A percentile compares a stretch with the other conserved stretches of the same genome.
Conservation (phyloP, 2,888 invertebrate genomes). For the Epistrophella euchroma region DNA sequence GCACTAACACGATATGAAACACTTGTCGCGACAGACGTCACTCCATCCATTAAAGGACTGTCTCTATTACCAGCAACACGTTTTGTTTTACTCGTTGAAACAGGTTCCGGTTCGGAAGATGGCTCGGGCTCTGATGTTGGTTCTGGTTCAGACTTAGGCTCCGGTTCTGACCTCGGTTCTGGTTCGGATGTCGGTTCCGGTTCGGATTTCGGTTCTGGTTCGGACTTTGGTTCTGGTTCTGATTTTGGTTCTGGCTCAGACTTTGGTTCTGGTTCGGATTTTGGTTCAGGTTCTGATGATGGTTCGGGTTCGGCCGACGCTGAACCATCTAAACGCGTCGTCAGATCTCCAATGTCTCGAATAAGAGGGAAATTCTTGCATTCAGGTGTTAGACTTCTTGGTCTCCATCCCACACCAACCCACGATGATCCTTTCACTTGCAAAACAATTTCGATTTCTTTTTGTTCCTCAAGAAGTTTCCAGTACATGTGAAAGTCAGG, state of each 20-base stretch:
- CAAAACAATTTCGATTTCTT: slow-evolving; percentile 95
- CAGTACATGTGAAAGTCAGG: slow-evolving; percentile 92
- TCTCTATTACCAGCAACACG: slow-evolving; percentile 84
- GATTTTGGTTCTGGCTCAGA: slow-evolving; percentile 79
- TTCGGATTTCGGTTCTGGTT: slow-evolving; percentile 81
- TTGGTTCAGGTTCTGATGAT: slow-evolving; percentile 82
- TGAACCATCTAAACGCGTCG: slow-evolving; percentile 80
- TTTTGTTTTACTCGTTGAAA: slow-evolving; percentile 84
- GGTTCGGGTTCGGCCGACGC: slow-evolving; percentile 80
- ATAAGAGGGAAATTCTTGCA: slow-evolving; percentile 93
- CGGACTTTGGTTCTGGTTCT: slow-evolving; percentile 81
- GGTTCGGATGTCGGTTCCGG: slow-evolving; percentile 83
- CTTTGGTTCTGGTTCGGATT: slow-evolving; percentile 81
- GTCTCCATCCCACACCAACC: slow-evolving; percentile 96
- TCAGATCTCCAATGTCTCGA: slow-evolving; percentile 82
- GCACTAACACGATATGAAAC: slow-evolving; percentile 91
- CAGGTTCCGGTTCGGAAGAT: slow-evolving; percentile 83
- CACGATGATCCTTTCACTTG: slow-evolving; percentile 95
- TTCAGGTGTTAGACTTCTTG: slow-evolving; percentile 88
- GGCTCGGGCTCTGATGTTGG: slow-evolving; percentile 83
- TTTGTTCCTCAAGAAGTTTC: slow-evolving; percentile 91
- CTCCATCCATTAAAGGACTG: slow-evolving; percentile 85
- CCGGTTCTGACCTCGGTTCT: slow-evolving; percentile 84
- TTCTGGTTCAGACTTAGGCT: slow-evolving; percentile 83
- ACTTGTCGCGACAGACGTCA: slow-evolving; percentile 90